Evolutionary conservation across 2,888 invertebrate species (phyloP).

Genomic region (Melinaea marsaeus): DNA sequence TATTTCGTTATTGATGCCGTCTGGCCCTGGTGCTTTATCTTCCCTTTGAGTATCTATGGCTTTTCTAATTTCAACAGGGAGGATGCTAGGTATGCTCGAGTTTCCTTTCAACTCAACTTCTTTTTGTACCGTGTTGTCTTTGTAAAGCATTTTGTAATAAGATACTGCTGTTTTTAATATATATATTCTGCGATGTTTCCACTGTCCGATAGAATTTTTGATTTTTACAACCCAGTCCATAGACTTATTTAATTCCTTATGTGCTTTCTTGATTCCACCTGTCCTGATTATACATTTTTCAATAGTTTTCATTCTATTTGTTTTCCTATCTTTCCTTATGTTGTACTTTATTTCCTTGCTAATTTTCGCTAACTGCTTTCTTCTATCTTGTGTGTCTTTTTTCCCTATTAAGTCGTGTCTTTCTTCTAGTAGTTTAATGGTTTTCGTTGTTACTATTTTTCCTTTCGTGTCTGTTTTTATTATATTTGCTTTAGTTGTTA

Average conservation of each 20-base stretch:
- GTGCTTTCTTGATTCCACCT: slow-evolving; percentile 9
- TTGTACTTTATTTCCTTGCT: slow-evolving; percentile 2
- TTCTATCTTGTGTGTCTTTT: background rate
- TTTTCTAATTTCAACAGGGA: slow-evolving; percentile 19
- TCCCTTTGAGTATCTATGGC: slow-evolving; percentile 19
- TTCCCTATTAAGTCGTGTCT: slow-evolving; percentile 27
- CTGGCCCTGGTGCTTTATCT: slow-evolving; percentile 25
- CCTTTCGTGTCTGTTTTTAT: too few relatives aligned
- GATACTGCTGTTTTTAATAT: slow-evolving; percentile 11
- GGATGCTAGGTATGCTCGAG: slow-evolving; percentile 14
- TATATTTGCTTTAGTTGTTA: too few relatives aligned
- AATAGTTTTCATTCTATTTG: slow-evolving; percentile 18
- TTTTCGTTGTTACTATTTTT: slow-evolving; percentile 18
- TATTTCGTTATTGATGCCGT: slow-evolving; percentile 22
- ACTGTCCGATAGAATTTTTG: background rate
- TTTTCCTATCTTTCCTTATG: slow-evolving; percentile 17
- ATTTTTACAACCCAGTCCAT: slow-evolving; percentile 1
- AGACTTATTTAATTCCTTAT: slow-evolving; percentile 4
- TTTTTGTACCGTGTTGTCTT: slow-evolving; percentile 7
- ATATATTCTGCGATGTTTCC: background rate
- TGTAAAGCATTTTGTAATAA: slow-evolving; percentile 23
- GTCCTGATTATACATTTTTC: slow-evolving; percentile 12
- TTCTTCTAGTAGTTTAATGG: slow-evolving; percentile 19
- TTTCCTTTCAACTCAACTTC: slow-evolving; percentile 11
- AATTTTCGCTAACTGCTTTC: background rate